phyloP scores from a whole-genome alignment of 2,888 invertebrate species.

The Lutraria lutraria region DNA sequence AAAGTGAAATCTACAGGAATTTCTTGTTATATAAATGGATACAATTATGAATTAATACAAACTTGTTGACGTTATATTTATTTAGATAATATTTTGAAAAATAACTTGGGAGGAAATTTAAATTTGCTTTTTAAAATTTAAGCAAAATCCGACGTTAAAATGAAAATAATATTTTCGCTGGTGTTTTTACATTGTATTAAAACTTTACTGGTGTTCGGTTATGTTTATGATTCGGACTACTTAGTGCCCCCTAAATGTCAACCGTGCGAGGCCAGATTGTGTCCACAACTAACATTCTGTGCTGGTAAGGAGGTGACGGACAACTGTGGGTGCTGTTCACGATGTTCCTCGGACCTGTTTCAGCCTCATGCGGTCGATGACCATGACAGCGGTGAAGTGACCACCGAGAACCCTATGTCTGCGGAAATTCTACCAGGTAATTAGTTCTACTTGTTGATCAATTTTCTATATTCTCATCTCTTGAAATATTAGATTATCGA shows the following conservation, averaged over 20 bases:
- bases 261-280: slow-evolving; percentile 63
- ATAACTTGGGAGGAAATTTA: neutral
- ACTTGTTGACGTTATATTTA: no score
- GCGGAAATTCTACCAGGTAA: slow-evolving; percentile 25
- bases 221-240: slow-evolving; percentile 64
- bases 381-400: neutral
- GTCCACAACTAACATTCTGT: slow-evolving; percentile 79
- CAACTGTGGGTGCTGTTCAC: slow-evolving; percentile 80
- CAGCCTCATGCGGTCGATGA: slow-evolving; percentile 65
- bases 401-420: neutral
- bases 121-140: neutral
- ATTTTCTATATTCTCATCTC: neutral
- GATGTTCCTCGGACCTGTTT: slow-evolving; percentile 79
- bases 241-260: slow-evolving; percentile 60
- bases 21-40: neutral
- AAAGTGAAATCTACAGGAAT: neutral
- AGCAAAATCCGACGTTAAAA: slow-evolving; percentile 1
- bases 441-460: neutral
- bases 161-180: neutral
- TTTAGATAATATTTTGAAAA: no score
- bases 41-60: neutral
- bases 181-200: slow-evolving; percentile 26
- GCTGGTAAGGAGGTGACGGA: slow-evolving; percentile 79
- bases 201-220: slow-evolving; percentile 31
- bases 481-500: neutral